Percentiles rank a stretch among this genome's conserved stretches.
Conservation (phyloP, 2,113 vertebrate species). For the Rhineura floridana region DNA sequence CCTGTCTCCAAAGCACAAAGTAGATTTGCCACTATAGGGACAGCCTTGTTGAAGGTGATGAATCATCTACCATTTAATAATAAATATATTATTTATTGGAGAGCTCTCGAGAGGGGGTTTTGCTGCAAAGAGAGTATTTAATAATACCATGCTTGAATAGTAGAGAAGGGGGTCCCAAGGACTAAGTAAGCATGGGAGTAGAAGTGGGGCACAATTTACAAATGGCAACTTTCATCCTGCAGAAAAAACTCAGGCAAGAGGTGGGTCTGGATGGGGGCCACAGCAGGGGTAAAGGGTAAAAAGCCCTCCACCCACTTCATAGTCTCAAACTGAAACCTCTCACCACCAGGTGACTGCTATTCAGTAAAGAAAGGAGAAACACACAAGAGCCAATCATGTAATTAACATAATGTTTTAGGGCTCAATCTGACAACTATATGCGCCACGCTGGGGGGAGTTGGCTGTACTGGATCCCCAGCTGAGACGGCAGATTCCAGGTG, state of each 20-base stretch:
- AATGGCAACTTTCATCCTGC: not conserved
- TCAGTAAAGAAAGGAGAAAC: not conserved
- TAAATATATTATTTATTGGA: not conserved
- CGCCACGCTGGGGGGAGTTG: no score
- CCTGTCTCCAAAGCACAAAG: not conserved
- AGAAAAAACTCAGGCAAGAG: not conserved
- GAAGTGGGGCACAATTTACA: not conserved
- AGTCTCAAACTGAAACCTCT: not conserved
- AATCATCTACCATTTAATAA: not conserved
- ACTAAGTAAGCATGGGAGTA: not conserved
- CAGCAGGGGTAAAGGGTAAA: not conserved
- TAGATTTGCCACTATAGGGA: not conserved
- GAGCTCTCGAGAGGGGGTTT: not conserved
- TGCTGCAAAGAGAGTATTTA: not conserved
- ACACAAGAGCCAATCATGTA: not conserved
- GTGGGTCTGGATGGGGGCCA: not conserved
- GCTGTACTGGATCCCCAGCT: no score
- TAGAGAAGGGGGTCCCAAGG: not conserved
- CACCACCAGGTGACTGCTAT: no score
- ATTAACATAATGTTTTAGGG: not conserved
- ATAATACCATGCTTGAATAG: not conserved
- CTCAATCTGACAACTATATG: no score
- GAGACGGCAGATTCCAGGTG: no score
- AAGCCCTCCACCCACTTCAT: not conserved
- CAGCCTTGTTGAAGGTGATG: not conserved